Evolutionary conservation across 2,113 vertebrate species (phyloP).

Genomic region (Scalopus aquaticus): DNA sequence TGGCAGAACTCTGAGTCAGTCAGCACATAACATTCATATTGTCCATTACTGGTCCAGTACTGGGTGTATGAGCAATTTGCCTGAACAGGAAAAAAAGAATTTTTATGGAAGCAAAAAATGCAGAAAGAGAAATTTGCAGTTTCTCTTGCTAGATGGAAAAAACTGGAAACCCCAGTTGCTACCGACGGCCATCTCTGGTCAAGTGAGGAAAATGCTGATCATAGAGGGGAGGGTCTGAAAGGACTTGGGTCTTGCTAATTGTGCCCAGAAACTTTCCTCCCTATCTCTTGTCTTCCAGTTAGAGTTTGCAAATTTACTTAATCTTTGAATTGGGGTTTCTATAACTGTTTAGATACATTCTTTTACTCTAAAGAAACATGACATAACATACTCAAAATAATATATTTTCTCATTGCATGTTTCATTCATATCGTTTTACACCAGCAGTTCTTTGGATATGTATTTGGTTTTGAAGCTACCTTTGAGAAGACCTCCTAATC

Average conservation of each 20-base stretch:
- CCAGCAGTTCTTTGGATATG: conserved; percentile 9
- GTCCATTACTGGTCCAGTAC: neutral
- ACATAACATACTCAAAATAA: conserved; percentile 9
- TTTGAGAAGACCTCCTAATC: conserved; percentile 16
- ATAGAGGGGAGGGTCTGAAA: neutral
- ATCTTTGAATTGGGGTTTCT: neutral
- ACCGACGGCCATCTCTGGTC: neutral
- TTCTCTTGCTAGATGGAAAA: neutral
- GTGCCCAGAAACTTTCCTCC: neutral
- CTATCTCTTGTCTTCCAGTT: neutral
- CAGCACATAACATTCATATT: neutral
- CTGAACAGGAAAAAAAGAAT: neutral
- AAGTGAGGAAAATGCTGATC: neutral
- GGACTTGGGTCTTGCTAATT: neutral
- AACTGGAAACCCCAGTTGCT: neutral
- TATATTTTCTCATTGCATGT: neutral
- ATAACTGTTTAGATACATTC: neutral
- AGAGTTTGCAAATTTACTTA: neutral
- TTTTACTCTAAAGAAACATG: conserved; percentile 11
- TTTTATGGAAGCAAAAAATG: neutral
- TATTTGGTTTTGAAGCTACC: neutral
- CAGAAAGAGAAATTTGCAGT: neutral
- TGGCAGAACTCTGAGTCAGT: neutral
- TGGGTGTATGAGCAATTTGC: neutral
- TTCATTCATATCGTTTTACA: neutral